phyloP scores from a whole-genome alignment of 2,797 vertebrate genomes.

The Myotis findleyi region DNA sequence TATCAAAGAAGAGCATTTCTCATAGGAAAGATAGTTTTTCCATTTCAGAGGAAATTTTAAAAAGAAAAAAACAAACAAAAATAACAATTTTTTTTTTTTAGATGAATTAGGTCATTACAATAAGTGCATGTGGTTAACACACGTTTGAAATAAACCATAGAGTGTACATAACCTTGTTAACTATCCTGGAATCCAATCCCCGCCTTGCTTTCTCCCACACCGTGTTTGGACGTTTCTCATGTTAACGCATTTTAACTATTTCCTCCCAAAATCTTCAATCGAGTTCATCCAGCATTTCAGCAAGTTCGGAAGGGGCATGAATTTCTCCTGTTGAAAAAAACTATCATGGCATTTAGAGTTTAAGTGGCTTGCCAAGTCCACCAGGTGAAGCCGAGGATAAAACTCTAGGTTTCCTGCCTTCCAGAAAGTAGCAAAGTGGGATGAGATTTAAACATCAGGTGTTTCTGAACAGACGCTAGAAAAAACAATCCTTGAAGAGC shows the following conservation, averaged over 20 bases:
- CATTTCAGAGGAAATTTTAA: slow-evolving; percentile 18
- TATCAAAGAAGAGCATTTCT: slow-evolving; percentile 12
- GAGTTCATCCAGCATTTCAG: background rate
- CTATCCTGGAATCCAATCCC: background rate
- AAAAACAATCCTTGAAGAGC: background rate
- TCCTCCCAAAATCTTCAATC: background rate
- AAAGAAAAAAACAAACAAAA: background rate
- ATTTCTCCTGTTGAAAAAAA: background rate
- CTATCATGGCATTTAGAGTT: background rate
- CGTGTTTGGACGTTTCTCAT: background rate
- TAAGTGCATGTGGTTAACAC: background rate
- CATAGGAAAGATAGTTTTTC: background rate
- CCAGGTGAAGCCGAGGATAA: background rate
- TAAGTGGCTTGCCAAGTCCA: background rate
- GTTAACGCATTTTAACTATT: background rate
- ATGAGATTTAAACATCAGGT: background rate
- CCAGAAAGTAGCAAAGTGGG: background rate
- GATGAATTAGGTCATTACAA: background rate
- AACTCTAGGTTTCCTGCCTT: background rate
- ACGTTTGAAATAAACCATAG: background rate
- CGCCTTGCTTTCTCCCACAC: background rate
- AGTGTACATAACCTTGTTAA: background rate
- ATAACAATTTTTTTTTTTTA: background rate
- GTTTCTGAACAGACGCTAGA: background rate
- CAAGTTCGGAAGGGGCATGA: background rate